Base-by-base conservation (phyloP, 2,888 invertebrate genomes). In the Germaria angustata region DNA sequence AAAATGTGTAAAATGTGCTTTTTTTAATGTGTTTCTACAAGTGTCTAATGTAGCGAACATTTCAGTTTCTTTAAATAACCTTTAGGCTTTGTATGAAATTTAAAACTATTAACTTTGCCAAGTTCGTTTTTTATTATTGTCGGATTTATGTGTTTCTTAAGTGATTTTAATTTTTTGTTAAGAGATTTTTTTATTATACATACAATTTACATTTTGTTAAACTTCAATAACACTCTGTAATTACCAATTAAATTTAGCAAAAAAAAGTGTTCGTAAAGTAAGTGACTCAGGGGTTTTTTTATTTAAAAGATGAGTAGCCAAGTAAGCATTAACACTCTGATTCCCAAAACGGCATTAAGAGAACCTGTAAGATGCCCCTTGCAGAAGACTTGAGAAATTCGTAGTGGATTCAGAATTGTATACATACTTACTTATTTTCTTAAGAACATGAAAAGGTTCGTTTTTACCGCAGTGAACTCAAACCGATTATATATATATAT, bases 11-110 rank as follows among this genome's bases (percentile, higher is more conserved):
- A 20, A 17, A 13, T 28, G 2, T n/a, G 1, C 34, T n/a, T 20
- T 36, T 17, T 68, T 39, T 53, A 5, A 28, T 28, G 39, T 51
- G 36, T 11, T 24, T 20, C 11, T 71, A 59, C 71, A 36, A 59
- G 57, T 61, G 39, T 61, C 8, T 73, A 53, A 20, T 34, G 49
- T 59, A 49, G 32, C 53, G 22, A 53, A n/a, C 13, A 34, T 41
- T 41, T 63, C 20, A 55, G 55, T 55, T 69, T 69, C 68, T 73
- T 73, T 32, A 41, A 63, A 63, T 53, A 73, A 73, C 61, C 73
- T 73, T 73, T 44, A 73, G 32, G 39, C 39, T 44, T 34, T 34
- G 9, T n/a, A 44, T 53, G 51, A 22, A 63, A 63, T 53, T 53
- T 22, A 22, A 73, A 44, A 53, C 53, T 63, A 11, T 15, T 32